Percentiles rank a stretch among this genome's conserved stretches.
These are phyloP conservation scores for Steinernema hermaphroditum DNA, from an alignment of 2,888 invertebrate species.

Conservation along the genomic window DNA sequence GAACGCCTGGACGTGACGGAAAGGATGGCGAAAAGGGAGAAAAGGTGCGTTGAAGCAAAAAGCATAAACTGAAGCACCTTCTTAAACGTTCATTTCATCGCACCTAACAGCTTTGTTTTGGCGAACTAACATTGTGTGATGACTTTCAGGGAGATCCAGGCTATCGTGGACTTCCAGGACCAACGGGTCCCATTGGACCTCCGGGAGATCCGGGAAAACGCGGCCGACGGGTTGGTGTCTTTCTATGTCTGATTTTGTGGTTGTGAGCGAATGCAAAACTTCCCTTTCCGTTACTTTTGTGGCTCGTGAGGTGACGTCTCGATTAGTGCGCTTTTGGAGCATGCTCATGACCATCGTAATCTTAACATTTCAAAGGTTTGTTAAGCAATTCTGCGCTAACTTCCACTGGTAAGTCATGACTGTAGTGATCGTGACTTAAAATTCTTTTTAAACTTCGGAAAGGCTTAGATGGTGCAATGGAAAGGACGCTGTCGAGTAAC, in stretches of 20 bases:
- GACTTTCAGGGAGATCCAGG: slow-evolving; percentile 56
- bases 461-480: background rate
- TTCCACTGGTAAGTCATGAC: slow-evolving; percentile 5
- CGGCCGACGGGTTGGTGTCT: slow-evolving; percentile 54
- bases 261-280: slow-evolving; percentile 24
- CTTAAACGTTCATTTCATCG: background rate
- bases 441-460: background rate
- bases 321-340: slow-evolving; percentile 16
- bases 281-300: slow-evolving; percentile 5
- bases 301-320: slow-evolving; percentile 26
- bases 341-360: background rate
- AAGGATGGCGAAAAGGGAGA: slow-evolving; percentile 61
- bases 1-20: slow-evolving; percentile 54
- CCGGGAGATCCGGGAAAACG: slow-evolving; percentile 57
- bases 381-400: slow-evolving; percentile 6
- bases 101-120: slow-evolving; percentile 14
- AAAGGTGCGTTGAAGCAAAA: slow-evolving; percentile 48
- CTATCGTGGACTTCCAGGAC: slow-evolving; percentile 54
- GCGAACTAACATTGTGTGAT: background rate
- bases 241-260: slow-evolving; percentile 21
- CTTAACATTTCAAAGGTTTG: background rate
- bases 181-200: slow-evolving; percentile 56
- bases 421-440: slow-evolving; percentile 16
- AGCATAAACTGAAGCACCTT: background rate
- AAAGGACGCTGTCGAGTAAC: background rate